These are phyloP conservation scores for Chrysolina americana DNA, from an alignment of 2,888 invertebrate species.

Conservation along the genomic window DNA sequence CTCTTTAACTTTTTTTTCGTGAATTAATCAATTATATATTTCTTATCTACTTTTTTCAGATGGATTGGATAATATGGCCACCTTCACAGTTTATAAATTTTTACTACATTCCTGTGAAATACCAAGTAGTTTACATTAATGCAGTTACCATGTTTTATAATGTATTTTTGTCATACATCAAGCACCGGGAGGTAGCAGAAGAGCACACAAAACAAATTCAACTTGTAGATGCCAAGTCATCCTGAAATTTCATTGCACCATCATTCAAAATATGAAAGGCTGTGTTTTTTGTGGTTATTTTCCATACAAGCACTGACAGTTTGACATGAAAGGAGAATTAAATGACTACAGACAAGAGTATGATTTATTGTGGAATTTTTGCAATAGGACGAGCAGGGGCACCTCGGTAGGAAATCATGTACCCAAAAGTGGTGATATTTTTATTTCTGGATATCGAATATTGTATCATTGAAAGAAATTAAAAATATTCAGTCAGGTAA, in stretches of 20 bases:
- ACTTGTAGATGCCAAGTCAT: conserved; percentile 2
- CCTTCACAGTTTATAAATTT: conserved; percentile 93
- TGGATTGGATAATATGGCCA: conserved; percentile 93
- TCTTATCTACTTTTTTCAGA: conserved; percentile 72
- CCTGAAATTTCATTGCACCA: not conserved
- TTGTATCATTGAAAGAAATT: too few relatives aligned
- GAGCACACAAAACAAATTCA: conserved; percentile 2
- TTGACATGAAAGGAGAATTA: not conserved
- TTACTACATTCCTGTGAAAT: conserved; percentile 83
- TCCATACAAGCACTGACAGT: not conserved
- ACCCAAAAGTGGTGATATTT: too few relatives aligned
- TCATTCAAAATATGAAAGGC: not conserved
- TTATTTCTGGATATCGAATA: too few relatives aligned
- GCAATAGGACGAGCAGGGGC: too few relatives aligned
- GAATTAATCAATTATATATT: conserved; percentile 13
- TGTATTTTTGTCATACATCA: conserved; percentile 89
- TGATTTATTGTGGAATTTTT: too few relatives aligned
- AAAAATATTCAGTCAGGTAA: too few relatives aligned
- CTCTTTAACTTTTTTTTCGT: conserved; percentile 21
- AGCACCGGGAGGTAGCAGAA: conserved; percentile 72
- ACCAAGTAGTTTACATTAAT: conserved; percentile 91
- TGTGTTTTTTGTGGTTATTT: too few relatives aligned
- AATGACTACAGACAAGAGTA: not conserved
- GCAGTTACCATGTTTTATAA: conserved; percentile 89
- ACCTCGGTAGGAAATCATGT: too few relatives aligned